Base-by-base conservation (phyloP, 2,113 vertebrate genomes). In the Columba janthina region DNA sequence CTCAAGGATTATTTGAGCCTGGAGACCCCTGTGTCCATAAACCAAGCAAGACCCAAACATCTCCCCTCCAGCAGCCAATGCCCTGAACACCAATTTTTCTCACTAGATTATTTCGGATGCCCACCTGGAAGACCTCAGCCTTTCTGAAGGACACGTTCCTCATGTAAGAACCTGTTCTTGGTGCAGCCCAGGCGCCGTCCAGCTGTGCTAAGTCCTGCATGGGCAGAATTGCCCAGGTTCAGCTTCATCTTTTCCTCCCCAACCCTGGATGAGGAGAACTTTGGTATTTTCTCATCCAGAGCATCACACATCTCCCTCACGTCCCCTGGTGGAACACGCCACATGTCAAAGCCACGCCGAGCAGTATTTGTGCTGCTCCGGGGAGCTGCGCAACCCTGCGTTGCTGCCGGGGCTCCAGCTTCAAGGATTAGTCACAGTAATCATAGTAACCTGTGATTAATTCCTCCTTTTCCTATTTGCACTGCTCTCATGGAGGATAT, bases 231-330 rank as follows among this genome's bases (percentile, higher is more conserved):
- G 4, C 56, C 26, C 40, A 42, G 24, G 31, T 6, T 54, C 26
- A 38, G 38, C 51, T 24, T 38, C 50, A 28, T 18, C 57, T 46
- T 61, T 76, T 36, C 58, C 48, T 53, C 40, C 64, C 62, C 62
- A 57, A 19, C 46, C 54, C 46, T 38, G 48, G 10, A 7, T 20
- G 46, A 70, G 56, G 7, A 13, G 12, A 74, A n/a, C 21, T 26
- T 64, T 11, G 51, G 3, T 25, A 38, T 56, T 44, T n/a, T 38
- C 50, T 19, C 66, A 46, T 2, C 31, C 58, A 20, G 24, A 94
- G 51, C 31, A 32, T 10, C 14, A 1, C 57, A 4, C 2, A 0
- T 19, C 57, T 72, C 79, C 53, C 44, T n/a, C 51, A 7, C 0
- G 0, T 48, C 71, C 4, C 2, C 32, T 18, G 36, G 57, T 38